Percentiles rank a stretch among this genome's conserved stretches.
These are phyloP conservation scores for Pinna nobilis DNA, from an alignment of 1,140 invertebrate species.

Conservation along the genomic window DNA sequence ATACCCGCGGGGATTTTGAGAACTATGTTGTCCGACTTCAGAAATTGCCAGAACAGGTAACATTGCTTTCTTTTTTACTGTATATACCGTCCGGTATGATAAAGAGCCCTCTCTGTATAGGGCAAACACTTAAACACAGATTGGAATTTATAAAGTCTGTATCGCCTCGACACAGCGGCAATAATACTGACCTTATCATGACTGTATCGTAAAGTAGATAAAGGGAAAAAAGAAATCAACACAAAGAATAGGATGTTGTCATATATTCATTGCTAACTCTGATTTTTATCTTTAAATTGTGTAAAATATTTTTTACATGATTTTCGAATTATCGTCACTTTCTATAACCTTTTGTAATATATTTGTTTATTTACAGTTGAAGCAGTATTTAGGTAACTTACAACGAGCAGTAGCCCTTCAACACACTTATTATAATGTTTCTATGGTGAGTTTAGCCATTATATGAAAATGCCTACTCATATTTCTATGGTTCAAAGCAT, in stretches of 20 bases:
- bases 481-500: too few species aligned
- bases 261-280: neutral
- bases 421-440: conserved; percentile 29
- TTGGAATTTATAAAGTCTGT: neutral
- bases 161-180: neutral
- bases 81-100: conserved; percentile 8
- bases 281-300: neutral
- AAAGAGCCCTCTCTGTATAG: neutral
- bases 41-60: conserved; percentile 33
- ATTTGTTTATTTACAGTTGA: conserved; percentile 15
- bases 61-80: neutral
- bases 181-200: too few species aligned
- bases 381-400: neutral
- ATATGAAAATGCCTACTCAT: neutral
- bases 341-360: neutral
- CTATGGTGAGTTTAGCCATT: conserved; percentile 26
- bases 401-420: conserved; percentile 16
- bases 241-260: too few species aligned
- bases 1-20: conserved; percentile 41
- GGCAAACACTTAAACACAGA: neutral
- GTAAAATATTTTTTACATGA: neutral
- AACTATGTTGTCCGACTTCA: conserved; percentile 39
- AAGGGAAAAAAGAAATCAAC: too few species aligned
- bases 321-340: neutral
- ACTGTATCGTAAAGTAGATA: too few species aligned